Evolutionary conservation across 2,888 invertebrate genomes (phyloP).

Genomic region (Ochlodes sylvanus): DNA sequence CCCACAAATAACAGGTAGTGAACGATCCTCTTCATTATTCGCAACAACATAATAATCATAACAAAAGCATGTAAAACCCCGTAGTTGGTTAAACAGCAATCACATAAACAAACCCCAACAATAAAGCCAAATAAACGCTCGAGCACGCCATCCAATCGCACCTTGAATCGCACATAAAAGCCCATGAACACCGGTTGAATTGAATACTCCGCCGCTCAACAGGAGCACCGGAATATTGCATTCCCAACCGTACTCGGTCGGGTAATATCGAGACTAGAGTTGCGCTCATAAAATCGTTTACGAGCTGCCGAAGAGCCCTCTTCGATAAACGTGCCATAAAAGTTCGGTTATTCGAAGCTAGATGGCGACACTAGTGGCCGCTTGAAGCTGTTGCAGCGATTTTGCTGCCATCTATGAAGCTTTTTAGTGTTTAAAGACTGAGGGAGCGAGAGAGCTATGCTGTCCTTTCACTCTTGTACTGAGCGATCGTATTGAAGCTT

Average conservation of each 20-base stretch:
- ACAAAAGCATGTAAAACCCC: conserved; percentile 81
- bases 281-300: conserved; percentile 84
- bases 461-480: conserved; percentile 51
- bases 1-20: conserved; percentile 55
- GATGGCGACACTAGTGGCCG: conserved; percentile 83
- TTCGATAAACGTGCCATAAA: conserved; percentile 84
- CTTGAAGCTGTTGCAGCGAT: conserved; percentile 78
- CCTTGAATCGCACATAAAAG: conserved; percentile 85
- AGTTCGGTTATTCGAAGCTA: conserved; percentile 82
- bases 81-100: conserved; percentile 84
- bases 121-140: conserved; percentile 85
- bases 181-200: conserved; percentile 82
- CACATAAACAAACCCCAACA: conserved; percentile 85
- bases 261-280: conserved; percentile 81
- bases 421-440: conserved; percentile 75
- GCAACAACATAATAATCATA: conserved; percentile 82
- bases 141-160: conserved; percentile 85
- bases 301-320: conserved; percentile 85
- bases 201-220: conserved; percentile 78
- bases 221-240: conserved; percentile 80
- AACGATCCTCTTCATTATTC: conserved; percentile 68
- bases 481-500: conserved; percentile 55
- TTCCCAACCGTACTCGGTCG: conserved; percentile 78
- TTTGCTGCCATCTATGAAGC: conserved; percentile 84
- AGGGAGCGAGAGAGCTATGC: conserved; percentile 53